These are phyloP conservation scores for Calliphora vicina DNA, from an alignment of 1,140 invertebrate species.

Conservation along the genomic window DNA sequence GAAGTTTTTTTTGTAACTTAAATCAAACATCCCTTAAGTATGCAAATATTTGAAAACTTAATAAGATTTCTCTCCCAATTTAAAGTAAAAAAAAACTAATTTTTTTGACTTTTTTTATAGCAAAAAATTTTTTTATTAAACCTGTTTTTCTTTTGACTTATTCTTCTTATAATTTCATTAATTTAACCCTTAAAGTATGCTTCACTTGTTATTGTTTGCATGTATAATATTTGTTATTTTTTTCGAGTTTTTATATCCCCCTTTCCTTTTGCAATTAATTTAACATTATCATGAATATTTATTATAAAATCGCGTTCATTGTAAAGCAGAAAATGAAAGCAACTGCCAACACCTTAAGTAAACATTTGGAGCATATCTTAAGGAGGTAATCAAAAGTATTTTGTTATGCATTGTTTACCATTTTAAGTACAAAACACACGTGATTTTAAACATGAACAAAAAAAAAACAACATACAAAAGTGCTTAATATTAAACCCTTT, in stretches of 20 bases:
- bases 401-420: neutral
- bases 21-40: too few relatives aligned
- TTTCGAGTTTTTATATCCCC: too few relatives aligned
- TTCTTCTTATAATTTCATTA: too few relatives aligned
- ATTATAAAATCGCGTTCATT: conserved; percentile 8
- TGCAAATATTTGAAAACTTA: too few relatives aligned
- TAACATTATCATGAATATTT: conserved; percentile 18
- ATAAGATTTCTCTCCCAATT: too few relatives aligned
- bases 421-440: neutral
- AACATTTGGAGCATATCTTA: conserved; percentile 14
- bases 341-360: conserved; percentile 18
- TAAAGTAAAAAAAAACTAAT: too few relatives aligned
- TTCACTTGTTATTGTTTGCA: neutral
- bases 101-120: too few relatives aligned
- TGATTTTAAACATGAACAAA: neutral
- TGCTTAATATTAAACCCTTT: neutral
- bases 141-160: too few relatives aligned
- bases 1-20: too few relatives aligned
- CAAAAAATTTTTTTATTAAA: too few relatives aligned
- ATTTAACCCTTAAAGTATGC: neutral
- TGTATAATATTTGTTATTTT: too few relatives aligned
- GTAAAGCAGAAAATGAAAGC: neutral
- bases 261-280: conserved; percentile 2
- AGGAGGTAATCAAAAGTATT: conserved; percentile 3
- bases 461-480: neutral